These are phyloP conservation scores for Carcharodon carcharias DNA, from an alignment of 2,797 vertebrate genomes.

Conservation along the genomic window DNA sequence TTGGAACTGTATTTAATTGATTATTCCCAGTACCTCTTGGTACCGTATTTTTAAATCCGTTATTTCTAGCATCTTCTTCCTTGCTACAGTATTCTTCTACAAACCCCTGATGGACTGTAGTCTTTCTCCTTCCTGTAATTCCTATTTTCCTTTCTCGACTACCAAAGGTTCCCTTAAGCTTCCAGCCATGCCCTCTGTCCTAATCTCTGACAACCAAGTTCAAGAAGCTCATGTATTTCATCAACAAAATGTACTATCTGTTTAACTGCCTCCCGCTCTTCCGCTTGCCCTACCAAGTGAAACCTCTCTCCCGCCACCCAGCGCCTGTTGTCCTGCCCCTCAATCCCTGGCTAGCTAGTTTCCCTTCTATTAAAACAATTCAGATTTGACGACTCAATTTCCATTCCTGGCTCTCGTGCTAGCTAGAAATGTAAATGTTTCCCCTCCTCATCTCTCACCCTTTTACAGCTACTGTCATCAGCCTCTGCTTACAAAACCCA, in stretches of 20 bases:
- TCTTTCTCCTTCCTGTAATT: neutral
- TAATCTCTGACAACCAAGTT: neutral
- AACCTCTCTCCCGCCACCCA: neutral
- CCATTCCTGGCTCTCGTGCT: neutral
- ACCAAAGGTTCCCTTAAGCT: neutral
- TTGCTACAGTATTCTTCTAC: neutral
- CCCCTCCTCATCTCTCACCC: neutral
- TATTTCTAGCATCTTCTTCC: neutral
- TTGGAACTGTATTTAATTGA: neutral
- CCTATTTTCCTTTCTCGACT: neutral
- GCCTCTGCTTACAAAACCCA: neutral
- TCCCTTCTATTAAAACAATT: neutral
- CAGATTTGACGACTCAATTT: neutral
- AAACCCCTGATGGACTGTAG: neutral
- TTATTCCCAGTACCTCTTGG: neutral
- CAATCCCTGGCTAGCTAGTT: neutral
- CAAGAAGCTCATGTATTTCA: neutral
- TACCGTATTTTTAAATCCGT: neutral
- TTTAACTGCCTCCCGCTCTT: neutral
- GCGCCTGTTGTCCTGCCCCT: neutral
- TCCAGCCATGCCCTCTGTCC: neutral
- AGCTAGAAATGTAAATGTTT: neutral
- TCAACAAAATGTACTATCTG: neutral
- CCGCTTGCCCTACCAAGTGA: neutral
- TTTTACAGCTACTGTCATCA: neutral